Evolutionary conservation across 2,113 vertebrate genomes (phyloP), one percentile per base, ranked within the genome.

Genomic region (Mystacornis crossleyi): DNA sequence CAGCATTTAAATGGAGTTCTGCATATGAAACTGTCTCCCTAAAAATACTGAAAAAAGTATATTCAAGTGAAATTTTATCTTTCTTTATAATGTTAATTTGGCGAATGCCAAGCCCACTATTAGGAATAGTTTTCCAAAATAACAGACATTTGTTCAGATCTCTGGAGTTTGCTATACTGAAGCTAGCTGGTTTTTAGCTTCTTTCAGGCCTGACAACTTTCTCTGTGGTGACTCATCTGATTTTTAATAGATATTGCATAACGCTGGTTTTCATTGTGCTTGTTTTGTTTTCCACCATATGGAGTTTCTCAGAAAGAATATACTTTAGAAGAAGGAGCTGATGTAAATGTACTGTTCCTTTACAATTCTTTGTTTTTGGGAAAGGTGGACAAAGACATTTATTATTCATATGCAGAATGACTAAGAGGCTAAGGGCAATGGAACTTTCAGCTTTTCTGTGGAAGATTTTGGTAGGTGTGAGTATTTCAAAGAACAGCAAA

Each of bases 221-320:
- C 62, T 86, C 70, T 71, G 25, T 72, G n/a, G 78, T 97, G 91
- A 95, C 69, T 96, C 91, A 97, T 90, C 87, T 91, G 92, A 84
- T 93, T 97, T 95, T 95, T 95, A 96, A 94, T 94, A 94, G 88
- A 57, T 74, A 26, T 95, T 93, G 88, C 85, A 83, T 96, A 95
- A 96, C 88, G 43, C 69, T 74, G 47, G 43, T 83, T 94, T 88
- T 93, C 80, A 81, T 90, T 95, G 88, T 95, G 20, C 74, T 85
- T 80, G 79, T 92, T 90, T 88, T 96, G 72, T 90, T 96, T 93
- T 64, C 48, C 21, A 72, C 90, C 92, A 95, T 94, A 96, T 86
- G 92, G 90, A 96, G 81, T 61, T 90, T 88, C 62, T 92, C 74
- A 25, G 61, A 66, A 36, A 95, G 79, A 88, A 66, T 67, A 62